Conservation (phyloP, 1,140 invertebrate genomes). For the Papilio glaucus region DNA sequence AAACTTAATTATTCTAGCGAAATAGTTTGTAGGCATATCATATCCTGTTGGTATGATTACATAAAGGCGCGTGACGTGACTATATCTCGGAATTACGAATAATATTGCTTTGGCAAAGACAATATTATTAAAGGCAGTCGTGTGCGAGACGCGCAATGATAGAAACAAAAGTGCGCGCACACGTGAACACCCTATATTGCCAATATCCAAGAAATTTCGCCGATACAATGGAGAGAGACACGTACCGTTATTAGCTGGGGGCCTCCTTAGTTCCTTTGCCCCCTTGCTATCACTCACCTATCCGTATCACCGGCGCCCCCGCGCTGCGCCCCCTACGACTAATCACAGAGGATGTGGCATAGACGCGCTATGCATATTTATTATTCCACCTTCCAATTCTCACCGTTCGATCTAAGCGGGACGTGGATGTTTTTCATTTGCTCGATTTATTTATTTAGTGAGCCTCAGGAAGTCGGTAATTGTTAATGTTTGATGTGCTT, state of each 20-base stretch:
- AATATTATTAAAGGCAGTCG: conserved; percentile 37
- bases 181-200: conserved; percentile 77
- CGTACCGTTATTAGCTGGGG: conserved; percentile 77
- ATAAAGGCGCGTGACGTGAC: conserved; percentile 34
- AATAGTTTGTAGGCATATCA: conserved; percentile 2
- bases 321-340: conserved; percentile 63
- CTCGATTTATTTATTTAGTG: conserved; percentile 78
- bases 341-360: conserved; percentile 81
- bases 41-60: conserved; percentile 23
- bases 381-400: conserved; percentile 77
- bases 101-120: conserved; percentile 33
- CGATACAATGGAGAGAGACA: conserved; percentile 76
- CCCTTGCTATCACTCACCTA: conserved; percentile 81
- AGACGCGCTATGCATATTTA: conserved; percentile 83
- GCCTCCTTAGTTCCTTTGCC: conserved; percentile 66
- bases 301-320: conserved; percentile 64
- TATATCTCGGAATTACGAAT: conserved; percentile 35
- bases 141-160: conserved; percentile 52
- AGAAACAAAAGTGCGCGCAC: conserved; percentile 75
- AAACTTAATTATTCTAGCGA: background rate
- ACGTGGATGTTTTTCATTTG: conserved; percentile 80
- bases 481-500: conserved; percentile 79
- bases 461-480: conserved; percentile 63
- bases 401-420: conserved; percentile 65
- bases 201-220: conserved; percentile 80